These are phyloP conservation scores for Siphonodentalium dalli DNA, from an alignment of 2,888 invertebrate species.

Conservation along the genomic window DNA sequence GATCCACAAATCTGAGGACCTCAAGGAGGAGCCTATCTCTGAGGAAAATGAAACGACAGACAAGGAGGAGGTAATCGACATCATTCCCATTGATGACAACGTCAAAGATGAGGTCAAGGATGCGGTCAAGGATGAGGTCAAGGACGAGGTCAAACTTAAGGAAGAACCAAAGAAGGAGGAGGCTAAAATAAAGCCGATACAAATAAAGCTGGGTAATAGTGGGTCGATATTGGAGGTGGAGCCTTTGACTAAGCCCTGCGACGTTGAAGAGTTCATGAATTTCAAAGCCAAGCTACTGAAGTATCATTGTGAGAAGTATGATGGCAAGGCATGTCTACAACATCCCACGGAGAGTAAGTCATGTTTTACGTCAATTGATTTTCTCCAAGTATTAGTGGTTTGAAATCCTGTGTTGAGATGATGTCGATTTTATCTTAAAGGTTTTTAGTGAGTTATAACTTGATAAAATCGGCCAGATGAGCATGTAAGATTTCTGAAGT, in stretches of 20 bases:
- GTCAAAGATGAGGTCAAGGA: background rate
- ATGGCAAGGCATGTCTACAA: conserved; percentile 49
- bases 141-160: background rate
- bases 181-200: background rate
- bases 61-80: background rate
- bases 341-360: too few species aligned
- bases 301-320: conserved; percentile 53
- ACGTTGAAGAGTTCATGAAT: conserved; percentile 39
- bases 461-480: too few species aligned
- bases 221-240: conserved; percentile 21
- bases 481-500: too few species aligned
- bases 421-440: too few species aligned
- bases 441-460: too few species aligned
- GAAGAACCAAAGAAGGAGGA: conserved; percentile 14
- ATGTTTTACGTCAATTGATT: too few species aligned
- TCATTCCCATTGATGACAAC: background rate
- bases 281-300: conserved; percentile 51
- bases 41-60: background rate
- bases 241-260: conserved; percentile 34
- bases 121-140: background rate
- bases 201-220: background rate
- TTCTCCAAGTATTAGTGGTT: too few species aligned
- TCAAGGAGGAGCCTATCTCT: background rate
- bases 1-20: too few species aligned
- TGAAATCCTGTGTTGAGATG: too few species aligned